Base-by-base conservation (phyloP, 92 coral and sea anemone species). In the Epizoanthus stellaris region DNA sequence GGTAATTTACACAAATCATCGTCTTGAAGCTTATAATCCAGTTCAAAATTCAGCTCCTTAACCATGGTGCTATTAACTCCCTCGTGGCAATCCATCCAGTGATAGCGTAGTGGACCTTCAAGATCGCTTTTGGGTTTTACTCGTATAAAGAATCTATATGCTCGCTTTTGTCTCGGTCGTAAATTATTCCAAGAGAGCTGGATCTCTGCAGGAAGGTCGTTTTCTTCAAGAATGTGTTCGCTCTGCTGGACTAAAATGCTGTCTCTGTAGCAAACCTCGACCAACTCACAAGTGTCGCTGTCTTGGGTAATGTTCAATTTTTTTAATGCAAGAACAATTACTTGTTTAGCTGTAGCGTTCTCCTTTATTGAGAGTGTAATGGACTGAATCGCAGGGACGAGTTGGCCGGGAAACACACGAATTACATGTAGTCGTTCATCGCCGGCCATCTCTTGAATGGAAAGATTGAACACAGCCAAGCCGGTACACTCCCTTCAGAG, bases 31-130 rank as follows among this genome's bases (percentile, higher is more conserved):
- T 86, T 86, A 17, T 87, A 94, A 61, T 91, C 93, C 74, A 95
- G 89, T 54, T 94, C 98, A 64, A 96, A 90, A 47, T 89, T 90
- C 3, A 92, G 71, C 34, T 90, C 91, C 71, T 89, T 70, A 8
- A 11, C 56, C 56, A 73, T 85, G 84, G 86, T 87, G 61, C 85
- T 76, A 52, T 88, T 92, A 0, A 96, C 92, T 73, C 88, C 90
- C 71, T 96, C 99, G 93, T 96, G 99, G 83, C 99, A 96, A 84
- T 96, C 99, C 99, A 96, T 92, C 99, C 99, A 96, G 80, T 89
- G 86, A 21, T 89, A 88, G 49, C 97, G 87, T 6, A 96, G 75
- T 76, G 90, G 89, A 76, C 90, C 90, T 38, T 89, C 87, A 30
- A 87, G 87, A n/a, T 88, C 91, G 19, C 88, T 89, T 62, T 68